phyloP scores from a whole-genome alignment of 2,888 invertebrate species.

The Hipparchia semele region DNA sequence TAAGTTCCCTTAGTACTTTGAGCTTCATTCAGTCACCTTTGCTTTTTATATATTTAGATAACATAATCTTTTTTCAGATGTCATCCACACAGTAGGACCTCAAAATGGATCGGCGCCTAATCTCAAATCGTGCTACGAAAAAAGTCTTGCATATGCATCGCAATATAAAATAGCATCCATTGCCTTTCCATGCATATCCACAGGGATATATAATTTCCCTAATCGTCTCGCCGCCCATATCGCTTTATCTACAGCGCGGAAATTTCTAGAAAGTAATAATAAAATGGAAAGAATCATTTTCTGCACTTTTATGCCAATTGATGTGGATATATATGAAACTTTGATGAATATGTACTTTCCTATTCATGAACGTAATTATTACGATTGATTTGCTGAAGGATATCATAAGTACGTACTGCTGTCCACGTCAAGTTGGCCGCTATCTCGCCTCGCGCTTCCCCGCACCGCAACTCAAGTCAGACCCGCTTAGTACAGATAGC shows the following conservation, averaged over 20 bases:
- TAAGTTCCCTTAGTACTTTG: too few species aligned
- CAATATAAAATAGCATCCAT: conserved; percentile 85
- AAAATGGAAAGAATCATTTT: conserved; percentile 89
- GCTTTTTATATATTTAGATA: too few species aligned
- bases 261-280: conserved; percentile 82
- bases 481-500: too few species aligned
- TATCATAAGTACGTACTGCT: background rate
- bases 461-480: too few species aligned
- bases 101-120: conserved; percentile 86
- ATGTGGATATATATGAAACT: conserved; percentile 88
- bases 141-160: conserved; percentile 82
- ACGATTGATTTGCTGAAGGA: background rate
- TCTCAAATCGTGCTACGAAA: conserved; percentile 88
- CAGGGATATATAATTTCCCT: conserved; percentile 96
- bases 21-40: too few species aligned
- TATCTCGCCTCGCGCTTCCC: too few species aligned
- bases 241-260: conserved; percentile 86
- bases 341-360: conserved; percentile 89
- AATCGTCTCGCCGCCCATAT: conserved; percentile 89
- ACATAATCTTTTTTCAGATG: conserved; percentile 82
- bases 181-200: conserved; percentile 95
- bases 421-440: too few species aligned
- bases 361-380: conserved; percentile 55
- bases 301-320: conserved; percentile 89
- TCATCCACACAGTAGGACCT: conserved; percentile 96